phyloP scores from a whole-genome alignment of 2,888 invertebrate genomes.

The Cantharis nigra region DNA sequence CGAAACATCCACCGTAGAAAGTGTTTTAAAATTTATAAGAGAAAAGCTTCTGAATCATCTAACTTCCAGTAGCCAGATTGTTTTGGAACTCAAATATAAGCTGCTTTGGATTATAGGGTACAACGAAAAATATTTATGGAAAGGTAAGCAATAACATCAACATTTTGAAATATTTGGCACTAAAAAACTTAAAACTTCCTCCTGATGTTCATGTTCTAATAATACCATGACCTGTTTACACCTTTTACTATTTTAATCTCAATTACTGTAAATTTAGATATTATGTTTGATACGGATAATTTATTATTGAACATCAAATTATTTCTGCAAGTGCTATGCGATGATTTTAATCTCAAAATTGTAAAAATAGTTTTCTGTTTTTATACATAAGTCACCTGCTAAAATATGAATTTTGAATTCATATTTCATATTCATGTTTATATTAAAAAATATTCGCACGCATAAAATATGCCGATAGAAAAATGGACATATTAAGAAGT shows the following conservation, averaged over 20 bases:
- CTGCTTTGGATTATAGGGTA: slow-evolving; percentile 67
- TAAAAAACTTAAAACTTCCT: neutral
- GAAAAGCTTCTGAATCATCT: slow-evolving; percentile 61
- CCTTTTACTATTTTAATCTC: neutral
- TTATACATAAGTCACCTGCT: neutral
- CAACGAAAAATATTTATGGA: slow-evolving; percentile 60
- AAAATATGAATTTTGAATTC: no score
- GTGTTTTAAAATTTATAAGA: slow-evolving; percentile 62
- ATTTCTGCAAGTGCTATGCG: neutral
- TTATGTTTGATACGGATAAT: neutral
- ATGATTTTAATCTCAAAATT: neutral
- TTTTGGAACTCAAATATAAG: slow-evolving; percentile 66
- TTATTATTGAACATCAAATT: neutral
- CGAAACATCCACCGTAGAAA: slow-evolving; percentile 58
- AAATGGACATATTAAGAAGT: no score
- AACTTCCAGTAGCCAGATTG: slow-evolving; percentile 65
- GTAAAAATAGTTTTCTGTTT: neutral
- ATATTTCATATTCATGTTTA: no score
- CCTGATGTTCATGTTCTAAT: slow-evolving; percentile 5
- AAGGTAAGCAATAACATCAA: slow-evolving; percentile 56
- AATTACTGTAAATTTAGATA: slow-evolving; percentile 5
- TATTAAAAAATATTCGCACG: no score
- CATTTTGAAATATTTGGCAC: neutral
- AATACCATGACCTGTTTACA: slow-evolving; percentile 7
- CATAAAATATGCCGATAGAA: no score